Evolutionary conservation across 1,140 invertebrate genomes (phyloP), one percentile per base, ranked within the genome.

Genomic region (Drosophila persimilis): DNA sequence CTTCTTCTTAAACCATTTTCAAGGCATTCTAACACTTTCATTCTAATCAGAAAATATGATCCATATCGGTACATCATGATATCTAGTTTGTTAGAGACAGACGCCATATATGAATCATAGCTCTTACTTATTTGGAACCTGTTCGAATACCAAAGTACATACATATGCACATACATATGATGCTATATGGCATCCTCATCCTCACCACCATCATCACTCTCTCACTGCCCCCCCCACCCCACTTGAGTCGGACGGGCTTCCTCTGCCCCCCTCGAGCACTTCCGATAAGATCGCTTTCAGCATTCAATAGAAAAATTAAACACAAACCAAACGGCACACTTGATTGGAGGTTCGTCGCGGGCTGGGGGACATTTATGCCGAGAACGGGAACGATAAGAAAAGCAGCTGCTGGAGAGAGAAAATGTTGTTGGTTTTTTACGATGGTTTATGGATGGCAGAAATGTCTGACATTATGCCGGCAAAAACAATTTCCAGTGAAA

Each of bases 251-350:
- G 44, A 17, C 44, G 52, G 13, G 13, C 22, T 26, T 35, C 24
- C 51, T 29, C 31, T 51, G 52, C 17, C 53, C 39, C 65, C 63
- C 56, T 59, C 61, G 63, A 64, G 61, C 70, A 86, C 77, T 88
- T 86, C 81, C 81, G 77, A 86, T 86, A 88, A 81, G 74, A 86
- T 86, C 78, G 77, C 52, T 65, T 69, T 69, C 65, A 60, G 63
- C 57, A 55, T 85, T 85, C 77, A 80, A 85, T 85, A 86, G 80
- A 80, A 84, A 71, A 62, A 51, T 46, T 56, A 51, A 55, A 54
- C 48, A 51, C 26, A 43, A 44, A 17, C 69, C 41, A 53, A 55
- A 48, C 44, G 13, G 31, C 45, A 11, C 17, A 56, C 31, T 39
- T 53, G 48, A 39, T 39, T 39, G 35, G 35, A 39, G 11, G 35